Evolutionary conservation across 2,888 invertebrate species (phyloP), one percentile per base, ranked within the genome.

Genomic region (Chloroclysta siterata): DNA sequence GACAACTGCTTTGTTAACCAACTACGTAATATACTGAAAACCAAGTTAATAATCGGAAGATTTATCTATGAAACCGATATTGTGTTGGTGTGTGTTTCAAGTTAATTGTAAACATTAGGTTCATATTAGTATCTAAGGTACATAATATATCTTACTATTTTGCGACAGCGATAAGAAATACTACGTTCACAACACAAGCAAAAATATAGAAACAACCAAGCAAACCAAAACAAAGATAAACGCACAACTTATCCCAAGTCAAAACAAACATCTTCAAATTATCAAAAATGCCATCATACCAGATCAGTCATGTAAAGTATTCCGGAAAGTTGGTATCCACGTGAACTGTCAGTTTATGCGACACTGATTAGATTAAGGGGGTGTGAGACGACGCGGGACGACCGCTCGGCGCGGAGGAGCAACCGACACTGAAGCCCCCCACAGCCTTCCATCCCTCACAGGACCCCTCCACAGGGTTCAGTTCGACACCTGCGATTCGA

Each of bases 301-400:
- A 80, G 79, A 61, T 48, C 41, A 42, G 44, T 54, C 58, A 65
- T 50, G 46, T 42, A 55, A 52, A 65, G 51, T 61, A 61, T 60
- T 65, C 67, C 55, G 60, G 60, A 63, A 63, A 62, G 62, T 76
- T 74, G 75, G 78, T 78, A 81, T 82, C 83, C 83, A 84, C 81
- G 85, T 85, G 85, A 84, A 83, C 80, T 82, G 77, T 81, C 79
- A 83, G 86, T 89, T 88, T 83, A 84, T 85, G 82, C 75, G 83
- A 81, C 90, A 90, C 89, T 89, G 87, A 90, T 90, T 88, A 80
- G 80, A 85, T 90, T 84, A 85, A 82, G 80, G 8, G 8, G 74
- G 80, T 74, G 78, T 68, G 68, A 60, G 60, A 59, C 67, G 71
- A 68, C 69, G 78, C 79, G 80, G 74, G 76, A 80, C 87, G 91